Percentiles rank a stretch among this genome's conserved stretches.
phyloP scores from a whole-genome alignment of 1,140 invertebrate species.

The Trissolcus basalis region DNA sequence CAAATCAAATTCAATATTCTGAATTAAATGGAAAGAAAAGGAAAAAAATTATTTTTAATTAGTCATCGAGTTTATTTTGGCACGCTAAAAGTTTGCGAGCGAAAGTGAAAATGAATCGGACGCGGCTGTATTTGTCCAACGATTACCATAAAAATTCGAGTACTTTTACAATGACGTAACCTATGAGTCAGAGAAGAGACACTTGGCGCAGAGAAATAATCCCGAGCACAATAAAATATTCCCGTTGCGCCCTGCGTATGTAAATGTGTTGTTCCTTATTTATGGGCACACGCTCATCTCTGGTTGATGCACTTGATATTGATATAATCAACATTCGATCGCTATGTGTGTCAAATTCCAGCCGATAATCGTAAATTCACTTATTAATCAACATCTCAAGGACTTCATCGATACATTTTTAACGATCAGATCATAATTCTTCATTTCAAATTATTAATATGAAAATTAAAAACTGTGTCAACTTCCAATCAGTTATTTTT shows the following conservation, averaged over 20 bases:
- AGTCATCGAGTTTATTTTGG: too few species aligned
- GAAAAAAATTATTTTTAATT: too few species aligned
- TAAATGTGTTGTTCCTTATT: constrained; percentile 51
- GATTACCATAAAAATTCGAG: constrained; percentile 42
- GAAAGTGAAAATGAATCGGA: too few species aligned
- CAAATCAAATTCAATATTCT: too few species aligned
- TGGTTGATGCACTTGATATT: constrained; percentile 54
- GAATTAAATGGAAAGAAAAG: too few species aligned
- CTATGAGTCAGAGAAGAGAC: constrained; percentile 38
- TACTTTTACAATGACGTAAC: constrained; percentile 52
- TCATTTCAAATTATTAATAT: too few species aligned
- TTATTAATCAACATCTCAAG: constrained; percentile 38
- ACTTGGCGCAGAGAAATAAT: constrained; percentile 41
- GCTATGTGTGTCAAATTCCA: constrained; percentile 37
- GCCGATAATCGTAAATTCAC: constrained; percentile 32
- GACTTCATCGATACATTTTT: neutral
- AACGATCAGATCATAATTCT: too few species aligned
- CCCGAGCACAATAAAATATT: constrained; percentile 46
- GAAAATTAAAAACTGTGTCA: too few species aligned
- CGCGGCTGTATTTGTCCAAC: constrained; percentile 46
- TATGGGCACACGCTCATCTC: constrained; percentile 56
- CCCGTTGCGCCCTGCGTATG: constrained; percentile 47
- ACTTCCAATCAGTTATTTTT: too few species aligned
- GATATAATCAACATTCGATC: constrained; percentile 44
- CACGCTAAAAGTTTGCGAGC: too few species aligned